Conservation (phyloP, 2,113 vertebrate species). For the Datnioides undecimradiatus region DNA sequence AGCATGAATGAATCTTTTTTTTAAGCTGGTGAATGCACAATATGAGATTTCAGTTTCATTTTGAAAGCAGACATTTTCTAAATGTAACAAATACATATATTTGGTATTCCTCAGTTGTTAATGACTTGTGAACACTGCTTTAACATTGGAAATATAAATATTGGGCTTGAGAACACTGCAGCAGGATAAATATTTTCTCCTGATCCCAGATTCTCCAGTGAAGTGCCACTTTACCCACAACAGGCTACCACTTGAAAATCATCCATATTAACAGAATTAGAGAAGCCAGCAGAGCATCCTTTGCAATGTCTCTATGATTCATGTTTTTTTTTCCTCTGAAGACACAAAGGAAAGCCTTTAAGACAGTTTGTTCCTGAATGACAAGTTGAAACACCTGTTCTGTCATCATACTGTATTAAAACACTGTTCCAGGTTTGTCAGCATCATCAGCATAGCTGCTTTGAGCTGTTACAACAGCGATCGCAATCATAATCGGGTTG, state of each 20-base stretch:
- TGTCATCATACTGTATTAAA: not conserved
- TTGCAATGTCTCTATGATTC: not conserved
- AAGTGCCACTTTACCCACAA: not conserved
- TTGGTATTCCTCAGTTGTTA: not conserved
- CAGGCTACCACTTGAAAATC: slow-evolving; percentile 2
- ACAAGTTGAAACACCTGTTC: not conserved
- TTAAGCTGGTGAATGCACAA: not conserved
- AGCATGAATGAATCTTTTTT: too few relatives aligned
- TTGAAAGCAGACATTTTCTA: not conserved
- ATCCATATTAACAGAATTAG: not conserved
- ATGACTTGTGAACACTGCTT: not conserved
- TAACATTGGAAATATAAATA: not conserved
- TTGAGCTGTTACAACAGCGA: not conserved
- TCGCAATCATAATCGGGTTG: slow-evolving; percentile 21
- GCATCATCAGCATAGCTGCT: slow-evolving; percentile 16
- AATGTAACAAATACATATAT: not conserved
- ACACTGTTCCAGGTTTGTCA: slow-evolving; percentile 9
- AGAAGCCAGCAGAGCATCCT: not conserved
- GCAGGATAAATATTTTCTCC: not conserved
- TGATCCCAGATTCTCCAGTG: not conserved
- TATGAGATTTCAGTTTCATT: not conserved
- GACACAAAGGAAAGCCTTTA: not conserved
- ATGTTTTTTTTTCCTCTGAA: not conserved
- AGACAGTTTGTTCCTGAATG: not conserved
- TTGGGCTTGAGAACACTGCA: not conserved